phyloP scores from a whole-genome alignment of 2,113 vertebrate genomes.

The Sander vitreus region DNA sequence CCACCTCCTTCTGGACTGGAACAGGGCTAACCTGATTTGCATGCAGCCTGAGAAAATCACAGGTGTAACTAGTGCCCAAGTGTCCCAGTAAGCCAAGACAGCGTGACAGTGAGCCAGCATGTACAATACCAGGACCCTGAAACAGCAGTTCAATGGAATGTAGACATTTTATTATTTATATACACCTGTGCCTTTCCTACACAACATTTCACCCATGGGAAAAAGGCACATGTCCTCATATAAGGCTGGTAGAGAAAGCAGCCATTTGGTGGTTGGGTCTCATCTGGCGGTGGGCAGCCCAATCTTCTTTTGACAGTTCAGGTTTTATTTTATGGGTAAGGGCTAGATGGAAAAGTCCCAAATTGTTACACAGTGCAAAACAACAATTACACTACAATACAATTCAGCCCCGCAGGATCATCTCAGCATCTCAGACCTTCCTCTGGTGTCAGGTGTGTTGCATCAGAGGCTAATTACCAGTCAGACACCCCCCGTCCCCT shows the following conservation, averaged over 20 bases:
- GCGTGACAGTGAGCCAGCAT: not conserved
- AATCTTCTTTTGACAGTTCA: not conserved
- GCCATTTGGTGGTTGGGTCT: not conserved
- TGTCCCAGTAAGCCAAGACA: not conserved
- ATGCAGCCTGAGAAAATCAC: not conserved
- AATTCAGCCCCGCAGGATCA: not conserved
- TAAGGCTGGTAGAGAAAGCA: not conserved
- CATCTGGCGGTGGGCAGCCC: not conserved
- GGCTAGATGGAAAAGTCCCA: not conserved
- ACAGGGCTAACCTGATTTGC: not conserved
- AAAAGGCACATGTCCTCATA: not conserved
- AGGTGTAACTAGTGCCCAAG: not conserved
- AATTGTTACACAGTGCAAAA: constrained; percentile 14
- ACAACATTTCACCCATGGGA: not conserved
- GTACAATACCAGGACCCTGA: not conserved
- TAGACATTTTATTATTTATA: not conserved
- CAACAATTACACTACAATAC: too few relatives aligned
- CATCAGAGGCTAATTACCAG: constrained; percentile 6
- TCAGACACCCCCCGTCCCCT: not conserved
- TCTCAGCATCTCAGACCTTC: too few relatives aligned
- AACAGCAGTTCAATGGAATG: not conserved
- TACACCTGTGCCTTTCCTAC: not conserved
- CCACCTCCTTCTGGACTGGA: not conserved
- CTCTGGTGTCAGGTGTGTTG: not conserved
- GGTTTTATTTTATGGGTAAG: constrained; percentile 4